phyloP scores from a whole-genome alignment of 2,113 vertebrate species.

The Catharus bicknelli region DNA sequence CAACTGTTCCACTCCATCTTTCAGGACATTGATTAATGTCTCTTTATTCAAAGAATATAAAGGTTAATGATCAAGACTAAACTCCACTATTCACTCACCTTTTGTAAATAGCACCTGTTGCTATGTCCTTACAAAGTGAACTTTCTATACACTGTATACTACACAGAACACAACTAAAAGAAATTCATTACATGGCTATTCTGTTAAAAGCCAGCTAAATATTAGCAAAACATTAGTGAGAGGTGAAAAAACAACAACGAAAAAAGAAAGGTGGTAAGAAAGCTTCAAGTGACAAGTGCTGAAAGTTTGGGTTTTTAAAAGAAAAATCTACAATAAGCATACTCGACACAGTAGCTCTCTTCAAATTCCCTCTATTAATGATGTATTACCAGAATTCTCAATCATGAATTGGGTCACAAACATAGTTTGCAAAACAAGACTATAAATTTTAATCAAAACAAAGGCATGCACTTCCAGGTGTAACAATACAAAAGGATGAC shows the following conservation, averaged over 20 bases:
- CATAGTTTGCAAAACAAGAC: neutral
- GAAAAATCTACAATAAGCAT: neutral
- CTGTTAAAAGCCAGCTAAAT: slow-evolving; percentile 1
- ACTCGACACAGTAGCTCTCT: neutral
- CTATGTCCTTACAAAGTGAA: neutral
- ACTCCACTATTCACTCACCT: neutral
- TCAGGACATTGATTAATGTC: neutral
- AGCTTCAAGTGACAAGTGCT: neutral
- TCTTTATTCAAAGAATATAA: neutral
- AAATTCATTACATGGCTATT: neutral
- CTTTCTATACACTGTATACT: neutral
- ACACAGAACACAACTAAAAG: neutral
- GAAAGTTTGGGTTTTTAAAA: neutral
- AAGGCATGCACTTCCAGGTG: neutral
- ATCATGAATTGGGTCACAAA: neutral
- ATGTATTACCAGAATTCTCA: neutral
- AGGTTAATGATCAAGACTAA: neutral
- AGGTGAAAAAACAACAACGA: neutral
- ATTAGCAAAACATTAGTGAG: neutral
- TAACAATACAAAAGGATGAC: neutral
- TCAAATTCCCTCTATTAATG: neutral
- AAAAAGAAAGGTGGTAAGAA: neutral
- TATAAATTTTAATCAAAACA: neutral
- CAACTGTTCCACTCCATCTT: neutral
- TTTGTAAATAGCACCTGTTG: neutral